A percentile compares a stretch with the other conserved stretches of the same genome.
Conservation (phyloP, 2,797 vertebrate species). For the Darevskia mixta region DNA sequence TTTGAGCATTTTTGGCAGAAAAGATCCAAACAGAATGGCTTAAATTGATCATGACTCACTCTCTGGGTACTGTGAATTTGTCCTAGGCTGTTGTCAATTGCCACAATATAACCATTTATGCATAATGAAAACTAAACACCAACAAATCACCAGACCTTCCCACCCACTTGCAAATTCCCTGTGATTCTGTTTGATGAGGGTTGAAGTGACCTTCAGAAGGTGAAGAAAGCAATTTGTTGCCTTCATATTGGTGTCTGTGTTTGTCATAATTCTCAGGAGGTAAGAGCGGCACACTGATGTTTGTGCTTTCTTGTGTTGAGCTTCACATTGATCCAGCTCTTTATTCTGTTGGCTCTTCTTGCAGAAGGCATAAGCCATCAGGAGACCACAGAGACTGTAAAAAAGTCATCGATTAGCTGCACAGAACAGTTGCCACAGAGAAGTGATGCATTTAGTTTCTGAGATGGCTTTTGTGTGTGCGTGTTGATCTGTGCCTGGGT, state of each 20-base stretch:
- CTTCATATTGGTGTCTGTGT: neutral
- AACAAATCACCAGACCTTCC: neutral
- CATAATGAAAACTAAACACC: neutral
- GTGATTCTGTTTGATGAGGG: neutral
- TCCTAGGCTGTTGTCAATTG: neutral
- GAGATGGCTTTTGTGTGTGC: neutral
- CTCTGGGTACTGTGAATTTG: neutral
- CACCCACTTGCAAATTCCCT: neutral
- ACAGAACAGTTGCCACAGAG: neutral
- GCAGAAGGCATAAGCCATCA: neutral
- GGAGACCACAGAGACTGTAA: neutral
- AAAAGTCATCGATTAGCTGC: neutral
- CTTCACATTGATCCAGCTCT: neutral
- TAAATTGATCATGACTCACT: constrained; percentile 1
- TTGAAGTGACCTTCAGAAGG: neutral
- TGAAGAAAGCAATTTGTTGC: neutral
- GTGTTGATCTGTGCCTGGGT: too few species aligned
- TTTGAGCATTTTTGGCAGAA: neutral
- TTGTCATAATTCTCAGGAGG: neutral
- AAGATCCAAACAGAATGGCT: neutral
- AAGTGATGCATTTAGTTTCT: neutral
- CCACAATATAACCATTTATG: neutral
- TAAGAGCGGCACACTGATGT: neutral
- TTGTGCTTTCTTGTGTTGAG: neutral
- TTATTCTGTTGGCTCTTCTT: neutral